Percentiles rank a stretch among this genome's conserved stretches.
These are phyloP conservation scores for Drosophila colorata DNA, from an alignment of 2,888 invertebrate species.

Conservation along the genomic window DNA sequence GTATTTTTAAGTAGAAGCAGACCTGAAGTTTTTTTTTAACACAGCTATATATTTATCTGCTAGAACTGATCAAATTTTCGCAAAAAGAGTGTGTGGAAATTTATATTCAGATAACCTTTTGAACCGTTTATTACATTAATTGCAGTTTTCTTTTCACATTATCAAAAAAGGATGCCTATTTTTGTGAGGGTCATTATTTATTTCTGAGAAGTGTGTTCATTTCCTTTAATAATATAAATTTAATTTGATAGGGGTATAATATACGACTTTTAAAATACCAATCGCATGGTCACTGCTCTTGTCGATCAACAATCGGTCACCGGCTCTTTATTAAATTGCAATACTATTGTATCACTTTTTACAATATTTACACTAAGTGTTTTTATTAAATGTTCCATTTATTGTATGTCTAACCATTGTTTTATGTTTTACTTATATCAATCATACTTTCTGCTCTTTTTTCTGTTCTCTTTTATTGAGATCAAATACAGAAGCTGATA, in stretches of 20 bases:
- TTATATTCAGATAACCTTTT: background rate
- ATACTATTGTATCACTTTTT: slow-evolving; percentile 72
- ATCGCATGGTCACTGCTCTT: slow-evolving; percentile 34
- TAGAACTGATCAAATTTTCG: slow-evolving; percentile 22
- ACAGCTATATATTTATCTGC: slow-evolving; percentile 24
- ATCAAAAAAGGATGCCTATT: slow-evolving; percentile 16
- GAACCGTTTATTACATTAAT: background rate
- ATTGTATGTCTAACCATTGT: slow-evolving; percentile 50
- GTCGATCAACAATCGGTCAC: slow-evolving; percentile 14
- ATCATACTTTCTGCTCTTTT: slow-evolving; percentile 29
- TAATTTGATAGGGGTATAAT: slow-evolving; percentile 43
- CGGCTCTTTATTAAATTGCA: slow-evolving; percentile 47
- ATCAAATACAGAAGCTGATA: slow-evolving; percentile 79
- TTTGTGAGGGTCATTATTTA: slow-evolving; percentile 1
- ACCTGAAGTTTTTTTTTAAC: slow-evolving; percentile 36
- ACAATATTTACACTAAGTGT: slow-evolving; percentile 82
- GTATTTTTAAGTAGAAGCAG: slow-evolving; percentile 58
- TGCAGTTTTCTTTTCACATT: slow-evolving; percentile 14
- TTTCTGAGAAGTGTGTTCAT: slow-evolving; percentile 33
- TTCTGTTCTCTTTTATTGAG: slow-evolving; percentile 61
- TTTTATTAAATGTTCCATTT: slow-evolving; percentile 53
- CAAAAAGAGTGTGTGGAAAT: slow-evolving; percentile 11
- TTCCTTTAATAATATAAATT: slow-evolving; percentile 50
- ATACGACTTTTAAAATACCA: slow-evolving; percentile 74
- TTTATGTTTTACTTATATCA: slow-evolving; percentile 39